These are phyloP conservation scores for Acleris literana DNA, from an alignment of 2,888 invertebrate genomes.

Conservation along the genomic window DNA sequence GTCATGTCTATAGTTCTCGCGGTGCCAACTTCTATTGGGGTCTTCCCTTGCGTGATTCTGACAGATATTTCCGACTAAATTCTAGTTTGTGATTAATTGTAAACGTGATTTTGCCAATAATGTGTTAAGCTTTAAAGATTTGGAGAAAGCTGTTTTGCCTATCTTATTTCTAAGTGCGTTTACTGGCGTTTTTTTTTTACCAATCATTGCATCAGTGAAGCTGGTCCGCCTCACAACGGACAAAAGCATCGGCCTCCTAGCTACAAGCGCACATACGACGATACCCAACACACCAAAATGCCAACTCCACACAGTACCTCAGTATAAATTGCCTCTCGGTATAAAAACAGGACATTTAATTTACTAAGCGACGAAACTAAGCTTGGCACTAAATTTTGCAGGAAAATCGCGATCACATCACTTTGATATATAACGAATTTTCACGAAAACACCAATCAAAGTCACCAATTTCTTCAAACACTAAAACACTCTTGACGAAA, in stretches of 20 bases:
- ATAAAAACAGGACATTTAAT: conserved; percentile 53
- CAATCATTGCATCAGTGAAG: conserved; percentile 42
- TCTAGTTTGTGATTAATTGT: conserved; percentile 13
- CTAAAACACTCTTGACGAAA: conserved; percentile 64
- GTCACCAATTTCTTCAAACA: conserved; percentile 28
- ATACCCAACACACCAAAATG: conserved; percentile 78
- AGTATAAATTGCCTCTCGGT: conserved; percentile 40
- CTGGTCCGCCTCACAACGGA: conserved; percentile 62
- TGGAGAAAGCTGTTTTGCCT: conserved; percentile 13
- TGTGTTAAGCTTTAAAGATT: conserved; percentile 6
- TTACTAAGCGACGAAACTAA: conserved; percentile 62
- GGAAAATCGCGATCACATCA: conserved; percentile 35
- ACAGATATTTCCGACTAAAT: conserved; percentile 18
- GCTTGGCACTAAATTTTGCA: conserved; percentile 48
- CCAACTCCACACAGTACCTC: conserved; percentile 68
- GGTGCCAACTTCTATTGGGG: conserved; percentile 37
- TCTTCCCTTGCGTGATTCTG: conserved; percentile 28
- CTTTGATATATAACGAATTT: conserved; percentile 48
- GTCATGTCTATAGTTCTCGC: conserved; percentile 46
- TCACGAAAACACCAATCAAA: conserved; percentile 54
- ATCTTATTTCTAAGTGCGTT: conserved; percentile 22
- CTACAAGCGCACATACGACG: conserved; percentile 63
- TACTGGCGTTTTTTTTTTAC: conserved; percentile 18
- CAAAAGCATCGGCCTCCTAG: conserved; percentile 57
- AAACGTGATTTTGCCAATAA: conserved; percentile 11